Evolutionary conservation across 2,797 vertebrate species (phyloP), one percentile per base, ranked within the genome.

Genomic region (Parambassis ranga): DNA sequence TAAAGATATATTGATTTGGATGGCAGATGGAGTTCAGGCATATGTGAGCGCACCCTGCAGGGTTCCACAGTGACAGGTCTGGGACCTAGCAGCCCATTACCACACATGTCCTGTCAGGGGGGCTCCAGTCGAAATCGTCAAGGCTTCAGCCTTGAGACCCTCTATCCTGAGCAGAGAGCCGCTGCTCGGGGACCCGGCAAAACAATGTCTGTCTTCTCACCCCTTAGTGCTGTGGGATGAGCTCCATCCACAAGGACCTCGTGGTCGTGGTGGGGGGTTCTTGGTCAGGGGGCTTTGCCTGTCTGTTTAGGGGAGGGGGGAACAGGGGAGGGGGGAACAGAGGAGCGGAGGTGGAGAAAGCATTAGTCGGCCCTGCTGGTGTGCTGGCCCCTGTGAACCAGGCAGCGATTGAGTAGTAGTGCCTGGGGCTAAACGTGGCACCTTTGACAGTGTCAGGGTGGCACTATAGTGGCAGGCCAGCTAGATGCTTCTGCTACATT

Each of bases 361-460:
- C 64, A 57, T 81, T 70, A 72, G 74, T 67, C 37, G 69, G 66
- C 78, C 63, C 82, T 75, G 84, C 74, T 86, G 81, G 75, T 83
- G 69, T 37, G 56, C 77, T 66, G 83, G 78, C 68, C 81, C 70
- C 75, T 74, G 61, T 76, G 67, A 80, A 77, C 72, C 74, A 71
- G 48, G 59, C 62, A 70, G 69, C 60, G 67, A 87, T 84, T 86
- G 83, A 83, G 74, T 56, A 67, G 79, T 66, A 59, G 58, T 44
- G 84, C 85, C 79, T 74, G 81, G 59, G 77, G 87, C 81, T 81
- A 79, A 87, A 87, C 66, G 53, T 65, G 71, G 80, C 79, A 87
- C 88, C 84, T 89, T 81, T 84, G 88, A 87, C 85, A 79, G 73
- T 75, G 81, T 83, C 58, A 33, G 81, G 85, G 79, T 81, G 85